Conservation (phyloP, 2,113 vertebrate genomes). For the Emydocephalus ijimae region DNA sequence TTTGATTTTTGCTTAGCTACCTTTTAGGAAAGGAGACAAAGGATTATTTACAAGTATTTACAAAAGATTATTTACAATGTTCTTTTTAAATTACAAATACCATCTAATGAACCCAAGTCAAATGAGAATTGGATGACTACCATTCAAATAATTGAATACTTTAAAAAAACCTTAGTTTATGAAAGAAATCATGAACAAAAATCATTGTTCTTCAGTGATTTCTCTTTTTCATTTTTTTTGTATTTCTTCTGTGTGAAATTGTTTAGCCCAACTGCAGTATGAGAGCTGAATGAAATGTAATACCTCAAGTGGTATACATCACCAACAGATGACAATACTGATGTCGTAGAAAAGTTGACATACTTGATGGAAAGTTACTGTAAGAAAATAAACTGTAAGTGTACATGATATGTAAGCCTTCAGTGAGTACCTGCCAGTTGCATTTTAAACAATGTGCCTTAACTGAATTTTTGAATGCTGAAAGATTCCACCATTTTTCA, state of each 20-base stretch:
- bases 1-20: slow-evolving; percentile 26
- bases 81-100: slow-evolving; percentile 45
- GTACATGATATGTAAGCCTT: not conserved
- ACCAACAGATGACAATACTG: not conserved
- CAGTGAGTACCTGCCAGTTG: not conserved
- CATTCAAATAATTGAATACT: slow-evolving; percentile 39
- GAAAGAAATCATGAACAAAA: slow-evolving; percentile 29
- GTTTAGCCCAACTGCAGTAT: not conserved
- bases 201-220: slow-evolving; percentile 24
- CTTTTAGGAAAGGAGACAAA: slow-evolving; percentile 33
- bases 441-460: not conserved
- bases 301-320: not conserved
- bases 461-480: not conserved
- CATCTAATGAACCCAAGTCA: slow-evolving; percentile 53
- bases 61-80: slow-evolving; percentile 1
- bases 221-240: slow-evolving; percentile 18
- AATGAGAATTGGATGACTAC: slow-evolving; percentile 41
- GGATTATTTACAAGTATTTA: slow-evolving; percentile 38
- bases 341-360: not conserved
- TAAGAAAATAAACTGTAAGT: not conserved
- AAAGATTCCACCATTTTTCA: not conserved
- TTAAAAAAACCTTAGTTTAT: not conserved
- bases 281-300: not conserved
- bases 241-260: slow-evolving; percentile 17
- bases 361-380: not conserved